phyloP scores from a whole-genome alignment of 2,888 invertebrate species.

The Lagria hirta region DNA sequence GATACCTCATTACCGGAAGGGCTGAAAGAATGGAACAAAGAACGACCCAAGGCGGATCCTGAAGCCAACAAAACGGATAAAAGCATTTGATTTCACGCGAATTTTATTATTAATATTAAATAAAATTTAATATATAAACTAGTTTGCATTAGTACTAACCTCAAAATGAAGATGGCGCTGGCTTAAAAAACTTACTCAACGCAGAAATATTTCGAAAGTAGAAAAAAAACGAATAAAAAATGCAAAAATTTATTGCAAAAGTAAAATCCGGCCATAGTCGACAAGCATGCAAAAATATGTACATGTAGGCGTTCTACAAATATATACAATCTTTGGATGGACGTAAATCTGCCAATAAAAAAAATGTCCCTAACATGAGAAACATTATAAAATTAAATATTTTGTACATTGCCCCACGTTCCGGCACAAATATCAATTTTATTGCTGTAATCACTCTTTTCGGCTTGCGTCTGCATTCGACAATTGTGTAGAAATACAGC shows the following conservation, averaged over 20 bases:
- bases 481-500: constrained; percentile 58
- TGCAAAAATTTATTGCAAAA: constrained; percentile 18
- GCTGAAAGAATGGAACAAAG: constrained; percentile 92
- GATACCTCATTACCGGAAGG: constrained; percentile 94
- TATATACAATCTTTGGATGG: constrained; percentile 16
- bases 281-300: constrained; percentile 7
- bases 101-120: too few species aligned
- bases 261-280: constrained; percentile 1
- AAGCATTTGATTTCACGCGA: too few species aligned
- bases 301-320: neutral
- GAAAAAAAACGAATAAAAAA: too few species aligned
- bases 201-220: too few species aligned
- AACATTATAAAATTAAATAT: constrained; percentile 30
- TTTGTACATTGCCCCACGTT: constrained; percentile 41
- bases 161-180: too few species aligned
- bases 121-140: too few species aligned
- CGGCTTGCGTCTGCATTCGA: constrained; percentile 40
- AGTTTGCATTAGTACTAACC: too few species aligned
- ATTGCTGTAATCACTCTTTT: constrained; percentile 34
- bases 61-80: constrained; percentile 9
- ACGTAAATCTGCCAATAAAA: constrained; percentile 1
- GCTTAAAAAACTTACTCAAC: too few species aligned
- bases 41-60: constrained; percentile 54
- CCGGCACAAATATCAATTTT: constrained; percentile 34
- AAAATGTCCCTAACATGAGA: constrained; percentile 3